These are phyloP conservation scores for Ptychoptera contaminata DNA, from an alignment of 2,888 invertebrate genomes.

Conservation along the genomic window DNA sequence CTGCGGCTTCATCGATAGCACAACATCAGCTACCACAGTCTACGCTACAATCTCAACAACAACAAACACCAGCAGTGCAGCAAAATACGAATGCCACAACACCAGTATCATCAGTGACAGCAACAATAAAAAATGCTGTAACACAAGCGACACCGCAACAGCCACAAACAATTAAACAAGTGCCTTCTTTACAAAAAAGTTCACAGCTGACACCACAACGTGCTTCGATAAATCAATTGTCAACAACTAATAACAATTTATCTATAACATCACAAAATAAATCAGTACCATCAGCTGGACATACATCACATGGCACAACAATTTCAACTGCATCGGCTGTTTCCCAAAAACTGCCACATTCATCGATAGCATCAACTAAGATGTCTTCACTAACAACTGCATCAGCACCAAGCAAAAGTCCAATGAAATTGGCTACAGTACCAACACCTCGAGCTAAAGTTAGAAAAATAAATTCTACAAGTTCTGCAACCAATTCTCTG, in stretches of 20 bases:
- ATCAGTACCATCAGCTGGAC: constrained; percentile 33
- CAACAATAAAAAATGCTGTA: background rate
- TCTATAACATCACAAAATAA: constrained; percentile 14
- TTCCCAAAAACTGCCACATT: constrained; percentile 25
- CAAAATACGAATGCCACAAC: constrained; percentile 9
- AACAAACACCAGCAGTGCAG: constrained; percentile 3
- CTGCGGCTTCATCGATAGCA: too few species aligned
- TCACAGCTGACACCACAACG: background rate
- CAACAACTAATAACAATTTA: background rate
- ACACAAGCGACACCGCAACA: background rate
- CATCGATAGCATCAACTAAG: constrained; percentile 26
- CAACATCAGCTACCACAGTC: background rate
- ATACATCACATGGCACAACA: constrained; percentile 34
- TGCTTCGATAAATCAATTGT: background rate
- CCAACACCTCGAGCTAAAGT: constrained; percentile 28
- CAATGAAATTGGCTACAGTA: constrained; percentile 11
- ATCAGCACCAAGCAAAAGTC: constrained; percentile 6
- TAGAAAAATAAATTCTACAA: constrained; percentile 3
- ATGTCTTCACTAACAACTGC: constrained; percentile 12
- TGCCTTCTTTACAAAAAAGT: too few species aligned
- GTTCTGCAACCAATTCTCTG: constrained; percentile 20
- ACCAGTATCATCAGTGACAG: constrained; percentile 6
- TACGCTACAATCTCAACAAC: background rate
- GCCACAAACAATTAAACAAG: constrained; percentile 4
- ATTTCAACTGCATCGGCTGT: constrained; percentile 33